These are phyloP conservation scores for Neogale vison DNA, from an alignment of 2,113 vertebrate species.

Conservation along the genomic window DNA sequence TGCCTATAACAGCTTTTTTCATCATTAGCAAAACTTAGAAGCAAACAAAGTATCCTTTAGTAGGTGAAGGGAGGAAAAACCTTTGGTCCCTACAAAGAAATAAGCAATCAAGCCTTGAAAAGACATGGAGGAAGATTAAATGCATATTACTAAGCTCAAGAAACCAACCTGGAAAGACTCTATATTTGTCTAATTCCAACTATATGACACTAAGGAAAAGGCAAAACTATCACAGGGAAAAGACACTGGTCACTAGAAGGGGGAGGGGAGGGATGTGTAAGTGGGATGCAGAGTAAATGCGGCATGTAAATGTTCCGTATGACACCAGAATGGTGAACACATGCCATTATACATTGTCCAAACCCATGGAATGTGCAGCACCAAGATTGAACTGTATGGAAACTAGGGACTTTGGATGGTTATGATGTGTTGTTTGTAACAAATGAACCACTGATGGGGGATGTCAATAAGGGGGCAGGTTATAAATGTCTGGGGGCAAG, in stretches of 20 bases:
- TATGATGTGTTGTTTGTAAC: accelerated
- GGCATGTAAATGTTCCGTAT: accelerated
- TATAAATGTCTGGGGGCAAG: accelerated
- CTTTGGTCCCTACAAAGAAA: neutral
- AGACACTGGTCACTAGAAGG: neutral
- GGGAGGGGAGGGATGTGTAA: too few relatives aligned
- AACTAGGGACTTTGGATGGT: neutral
- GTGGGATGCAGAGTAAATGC: neutral
- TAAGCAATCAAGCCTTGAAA: neutral
- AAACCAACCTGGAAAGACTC: neutral
- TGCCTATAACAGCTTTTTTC: neutral
- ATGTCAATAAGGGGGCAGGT: too few relatives aligned
- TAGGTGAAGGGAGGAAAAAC: neutral
- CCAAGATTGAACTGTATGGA: neutral
- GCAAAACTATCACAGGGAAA: neutral
- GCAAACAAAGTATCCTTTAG: neutral
- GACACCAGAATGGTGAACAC: accelerated
- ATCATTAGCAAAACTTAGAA: neutral
- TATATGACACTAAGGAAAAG: neutral
- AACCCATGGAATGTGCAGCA: accelerated
- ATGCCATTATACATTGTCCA: accelerated
- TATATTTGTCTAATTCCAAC: neutral
- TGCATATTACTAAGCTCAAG: neutral
- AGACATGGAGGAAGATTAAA: neutral
- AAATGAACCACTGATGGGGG: accelerated